phyloP scores from a whole-genome alignment of 2,113 vertebrate genomes.

The Carassius carassius region DNA sequence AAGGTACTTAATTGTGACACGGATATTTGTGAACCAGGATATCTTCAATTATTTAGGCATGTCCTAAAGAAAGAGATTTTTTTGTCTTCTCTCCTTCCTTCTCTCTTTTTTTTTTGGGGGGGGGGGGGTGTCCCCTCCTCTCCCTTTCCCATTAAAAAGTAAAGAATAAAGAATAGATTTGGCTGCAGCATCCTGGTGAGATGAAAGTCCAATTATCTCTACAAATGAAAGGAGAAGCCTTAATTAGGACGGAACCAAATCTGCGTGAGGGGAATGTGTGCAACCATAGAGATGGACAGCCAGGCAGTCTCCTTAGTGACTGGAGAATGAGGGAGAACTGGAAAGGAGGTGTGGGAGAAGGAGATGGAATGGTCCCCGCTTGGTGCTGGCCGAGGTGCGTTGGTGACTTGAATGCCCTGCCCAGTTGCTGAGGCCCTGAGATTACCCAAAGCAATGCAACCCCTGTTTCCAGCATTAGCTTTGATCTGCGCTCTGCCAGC shows the following conservation, averaged over 20 bases:
- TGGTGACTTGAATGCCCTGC: constrained; percentile 46
- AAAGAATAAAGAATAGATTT: constrained; percentile 91
- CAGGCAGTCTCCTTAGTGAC: constrained; percentile 80
- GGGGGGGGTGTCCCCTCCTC: neutral
- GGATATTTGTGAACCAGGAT: constrained; percentile 82
- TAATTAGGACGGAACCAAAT: constrained; percentile 90
- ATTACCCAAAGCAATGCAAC: constrained; percentile 75
- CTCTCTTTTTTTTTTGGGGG: constrained; percentile 69
- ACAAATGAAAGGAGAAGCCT: constrained; percentile 92
- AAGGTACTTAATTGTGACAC: constrained; percentile 40
- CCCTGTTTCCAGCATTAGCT: constrained; percentile 83
- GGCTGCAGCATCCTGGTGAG: constrained; percentile 91
- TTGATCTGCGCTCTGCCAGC: constrained; percentile 89
- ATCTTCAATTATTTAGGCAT: constrained; percentile 90
- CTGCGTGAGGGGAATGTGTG: constrained; percentile 84
- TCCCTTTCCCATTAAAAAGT: constrained; percentile 80
- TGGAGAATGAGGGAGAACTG: constrained; percentile 43
- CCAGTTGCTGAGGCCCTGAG: constrained; percentile 82
- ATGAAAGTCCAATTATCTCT: constrained; percentile 96
- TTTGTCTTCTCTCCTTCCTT: constrained; percentile 76
- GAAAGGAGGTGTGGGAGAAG: neutral
- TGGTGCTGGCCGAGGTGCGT: constrained; percentile 21
- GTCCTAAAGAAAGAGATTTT: constrained; percentile 87
- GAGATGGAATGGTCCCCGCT: neutral
- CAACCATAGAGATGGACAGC: constrained; percentile 82